phyloP scores from a whole-genome alignment of 2,797 vertebrate genomes.

The Fundulus diaphanus region DNA sequence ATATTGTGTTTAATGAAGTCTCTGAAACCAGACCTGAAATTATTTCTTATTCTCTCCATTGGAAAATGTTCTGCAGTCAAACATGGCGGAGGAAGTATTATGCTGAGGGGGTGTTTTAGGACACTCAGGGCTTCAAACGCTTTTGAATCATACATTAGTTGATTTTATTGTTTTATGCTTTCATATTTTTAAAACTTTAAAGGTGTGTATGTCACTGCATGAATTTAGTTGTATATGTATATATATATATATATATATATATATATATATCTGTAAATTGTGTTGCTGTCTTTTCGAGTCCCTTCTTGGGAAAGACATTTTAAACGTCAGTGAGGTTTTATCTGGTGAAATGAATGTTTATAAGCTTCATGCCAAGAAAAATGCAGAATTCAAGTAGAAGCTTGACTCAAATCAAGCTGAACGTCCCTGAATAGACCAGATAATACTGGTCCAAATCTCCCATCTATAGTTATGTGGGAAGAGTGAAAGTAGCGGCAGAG shows the following conservation, averaged over 20 bases:
- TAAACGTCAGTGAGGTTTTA: no score
- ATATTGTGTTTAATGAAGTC: background rate
- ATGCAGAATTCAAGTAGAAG: background rate
- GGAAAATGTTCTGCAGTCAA: background rate
- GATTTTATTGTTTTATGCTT: no score
- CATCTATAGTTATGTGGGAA: background rate
- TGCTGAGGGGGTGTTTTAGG: background rate
- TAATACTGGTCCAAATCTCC: background rate
- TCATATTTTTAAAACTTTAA: no score
- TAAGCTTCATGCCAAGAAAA: no score
- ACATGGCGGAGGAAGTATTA: background rate
- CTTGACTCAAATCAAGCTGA: background rate
- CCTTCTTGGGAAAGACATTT: no score
- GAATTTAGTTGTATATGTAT: no score
- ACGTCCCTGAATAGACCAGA: background rate
- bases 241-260: no score
- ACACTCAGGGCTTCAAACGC: background rate
- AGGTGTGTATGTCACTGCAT: no score
- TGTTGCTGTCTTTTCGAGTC: no score
- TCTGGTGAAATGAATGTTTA: no score
- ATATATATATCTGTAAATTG: no score
- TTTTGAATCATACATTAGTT: no score
- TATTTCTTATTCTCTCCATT: background rate
- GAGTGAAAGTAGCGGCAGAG: background rate
- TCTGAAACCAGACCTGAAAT: background rate